A percentile compares a stretch with the other conserved stretches of the same genome.
Conservation (phyloP, 2,797 vertebrate species). For the Erpetoichthys calabaricus region DNA sequence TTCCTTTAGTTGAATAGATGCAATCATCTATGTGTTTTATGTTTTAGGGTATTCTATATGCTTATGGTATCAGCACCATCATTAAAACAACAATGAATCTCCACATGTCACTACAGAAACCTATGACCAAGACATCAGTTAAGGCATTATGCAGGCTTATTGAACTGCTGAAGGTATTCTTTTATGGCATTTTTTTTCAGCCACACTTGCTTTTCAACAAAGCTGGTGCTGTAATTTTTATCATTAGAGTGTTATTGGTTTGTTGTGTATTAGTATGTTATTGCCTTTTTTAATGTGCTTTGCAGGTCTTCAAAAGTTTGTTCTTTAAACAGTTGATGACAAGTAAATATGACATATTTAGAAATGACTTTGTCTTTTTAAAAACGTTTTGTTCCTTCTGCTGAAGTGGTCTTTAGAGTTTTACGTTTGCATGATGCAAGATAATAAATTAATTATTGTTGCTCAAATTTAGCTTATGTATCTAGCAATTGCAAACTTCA, state of each 20-base stretch:
- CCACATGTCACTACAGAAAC: constrained; percentile 92
- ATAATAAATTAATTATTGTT: too few relatives aligned
- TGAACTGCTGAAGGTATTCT: constrained; percentile 82
- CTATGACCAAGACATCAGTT: constrained; percentile 96
- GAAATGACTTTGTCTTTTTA: too few relatives aligned
- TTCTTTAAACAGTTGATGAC: constrained; percentile 5
- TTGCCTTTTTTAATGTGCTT: background rate
- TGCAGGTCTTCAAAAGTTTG: constrained; percentile 5
- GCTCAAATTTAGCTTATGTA: too few relatives aligned
- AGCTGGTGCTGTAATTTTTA: background rate
- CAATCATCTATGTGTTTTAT: constrained; percentile 10
- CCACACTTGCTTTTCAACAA: background rate
- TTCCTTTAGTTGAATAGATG: too few relatives aligned
- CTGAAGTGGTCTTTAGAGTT: too few relatives aligned
- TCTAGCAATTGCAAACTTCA: too few relatives aligned
- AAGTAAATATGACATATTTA: too few relatives aligned
- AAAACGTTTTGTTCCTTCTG: too few relatives aligned
- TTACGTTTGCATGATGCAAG: too few relatives aligned
- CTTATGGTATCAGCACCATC: constrained; percentile 85
- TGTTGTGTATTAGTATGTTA: background rate
- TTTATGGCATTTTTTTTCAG: background rate
- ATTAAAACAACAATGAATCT: constrained; percentile 97
- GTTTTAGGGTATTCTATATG: constrained; percentile 84
- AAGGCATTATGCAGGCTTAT: constrained; percentile 88
- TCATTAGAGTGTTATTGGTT: background rate